Base-by-base conservation (phyloP, 2,797 vertebrate species). In the Momotus momota region DNA sequence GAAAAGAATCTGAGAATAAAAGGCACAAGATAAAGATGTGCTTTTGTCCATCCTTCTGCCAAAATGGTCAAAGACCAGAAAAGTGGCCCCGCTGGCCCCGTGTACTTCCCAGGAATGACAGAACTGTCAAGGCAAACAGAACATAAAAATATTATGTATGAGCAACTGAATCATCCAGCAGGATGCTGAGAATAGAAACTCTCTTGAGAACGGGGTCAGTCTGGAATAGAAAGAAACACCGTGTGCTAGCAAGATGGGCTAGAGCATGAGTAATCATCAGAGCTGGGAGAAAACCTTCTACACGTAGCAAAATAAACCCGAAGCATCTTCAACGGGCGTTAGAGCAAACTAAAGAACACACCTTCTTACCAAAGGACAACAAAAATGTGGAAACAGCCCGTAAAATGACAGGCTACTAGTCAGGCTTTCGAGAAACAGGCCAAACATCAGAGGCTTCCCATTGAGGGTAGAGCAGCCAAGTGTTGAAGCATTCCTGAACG, bases 151-250 rank as follows among this genome's bases (percentile, higher is more conserved):
- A 67, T 74, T 89, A 52, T 48, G 48, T 51, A 57, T 18, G 12
- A 91, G 69, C 55, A 49, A 88, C 43, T 94, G 90, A 95, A 83
- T 95, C 87, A 94, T 81, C 80, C 49, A 85, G 40, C 84, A 71
- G 72, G 35, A 81, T 6, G 21, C 93, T 17, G 4, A 94, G 77
- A 96, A 97, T 93, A 95, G 95, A 88, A 94, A 91, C 54, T 74
- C 75, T 83, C 95, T 57, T 87, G 91, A 95, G 90, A 95, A 90
- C 15, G 55, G 75, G 91, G 91, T 95, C 87, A 93, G 65, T 73
- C 89, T 85, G 72, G 91, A 95, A 94, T 48, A 93, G 94, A 91
- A 94, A 88, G 86, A 95, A 90, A 93, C 88, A 81, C 33, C 9
- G 1, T 92, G 86, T 96, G 86, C 90, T 81, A 72, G 64, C 43